Percentiles rank a stretch among this genome's conserved stretches.
phyloP scores from a whole-genome alignment of 2,888 invertebrate species.

The Brenthis daphne region DNA sequence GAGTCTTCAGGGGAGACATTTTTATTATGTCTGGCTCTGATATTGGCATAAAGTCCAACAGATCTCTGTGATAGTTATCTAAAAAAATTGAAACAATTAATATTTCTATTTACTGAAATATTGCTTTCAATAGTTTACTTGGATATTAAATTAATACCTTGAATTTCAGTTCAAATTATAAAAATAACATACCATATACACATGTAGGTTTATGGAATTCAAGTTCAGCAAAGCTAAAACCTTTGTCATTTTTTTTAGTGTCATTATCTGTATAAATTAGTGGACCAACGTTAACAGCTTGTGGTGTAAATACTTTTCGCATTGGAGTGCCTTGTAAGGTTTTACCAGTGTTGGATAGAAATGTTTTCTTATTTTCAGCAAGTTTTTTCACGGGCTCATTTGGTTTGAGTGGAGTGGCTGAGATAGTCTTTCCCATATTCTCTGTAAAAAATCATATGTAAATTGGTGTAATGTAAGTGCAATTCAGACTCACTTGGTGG shows the following conservation, averaged over 20 bases:
- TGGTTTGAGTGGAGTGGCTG: conserved; percentile 62
- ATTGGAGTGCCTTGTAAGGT: conserved; percentile 64
- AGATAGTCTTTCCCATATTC: conserved; percentile 66
- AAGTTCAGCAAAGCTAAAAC: conserved; percentile 55
- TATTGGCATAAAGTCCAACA: conserved; percentile 58
- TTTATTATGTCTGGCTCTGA: conserved; percentile 49
- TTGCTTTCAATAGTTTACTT: too few species aligned
- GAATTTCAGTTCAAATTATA: too few species aligned
- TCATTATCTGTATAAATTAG: conserved; percentile 65
- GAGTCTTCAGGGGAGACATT: conserved; percentile 57
- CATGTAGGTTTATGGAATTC: conserved; percentile 64
- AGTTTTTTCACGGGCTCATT: conserved; percentile 66
- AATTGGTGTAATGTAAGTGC: too few species aligned
- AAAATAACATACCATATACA: conserved; percentile 54
- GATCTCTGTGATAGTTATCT: conserved; percentile 63
- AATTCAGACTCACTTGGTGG: too few species aligned
- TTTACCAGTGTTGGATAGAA: conserved; percentile 67
- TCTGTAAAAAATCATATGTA: conserved; percentile 49
- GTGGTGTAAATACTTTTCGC: conserved; percentile 62
- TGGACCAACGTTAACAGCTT: conserved; percentile 60
- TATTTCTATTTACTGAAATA: too few species aligned
- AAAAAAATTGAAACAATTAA: conserved; percentile 23
- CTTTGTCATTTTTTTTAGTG: conserved; percentile 42
- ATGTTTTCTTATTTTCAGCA: conserved; percentile 64
- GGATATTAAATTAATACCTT: too few species aligned